Evolutionary conservation across 2,113 vertebrate species (phyloP).

Genomic region (Rhegmatorhina hoffmannsi): DNA sequence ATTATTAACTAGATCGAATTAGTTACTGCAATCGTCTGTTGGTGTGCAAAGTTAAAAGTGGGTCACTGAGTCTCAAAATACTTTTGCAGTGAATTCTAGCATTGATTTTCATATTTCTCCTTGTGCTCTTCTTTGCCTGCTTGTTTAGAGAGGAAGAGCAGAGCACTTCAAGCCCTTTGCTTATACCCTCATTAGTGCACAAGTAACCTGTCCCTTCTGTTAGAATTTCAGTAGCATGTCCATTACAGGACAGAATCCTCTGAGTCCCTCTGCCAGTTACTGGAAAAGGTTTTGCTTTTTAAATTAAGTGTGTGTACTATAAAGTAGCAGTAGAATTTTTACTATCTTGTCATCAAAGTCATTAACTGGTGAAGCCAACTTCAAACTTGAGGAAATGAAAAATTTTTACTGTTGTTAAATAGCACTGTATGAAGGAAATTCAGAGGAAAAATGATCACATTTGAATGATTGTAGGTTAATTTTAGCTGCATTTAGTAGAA

Average conservation of each 20-base stretch:
- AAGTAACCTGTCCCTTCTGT: neutral
- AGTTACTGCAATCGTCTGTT: neutral
- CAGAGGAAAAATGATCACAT: neutral
- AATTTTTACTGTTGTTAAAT: neutral
- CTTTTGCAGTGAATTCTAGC: neutral
- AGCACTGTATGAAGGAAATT: neutral
- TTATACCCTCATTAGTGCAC: neutral
- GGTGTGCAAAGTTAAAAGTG: conserved; percentile 33
- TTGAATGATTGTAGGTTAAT: neutral
- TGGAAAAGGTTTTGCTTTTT: neutral
- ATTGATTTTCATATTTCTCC: neutral
- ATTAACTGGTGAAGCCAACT: neutral
- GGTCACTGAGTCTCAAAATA: conserved; percentile 10
- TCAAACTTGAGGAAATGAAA: neutral
- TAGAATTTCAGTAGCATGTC: neutral
- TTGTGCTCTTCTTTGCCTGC: neutral
- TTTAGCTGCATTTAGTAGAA: neutral
- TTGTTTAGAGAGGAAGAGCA: neutral
- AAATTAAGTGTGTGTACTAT: neutral
- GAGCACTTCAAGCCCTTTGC: neutral
- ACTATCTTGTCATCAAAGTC: neutral
- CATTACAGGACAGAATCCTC: neutral
- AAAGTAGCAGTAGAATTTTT: neutral
- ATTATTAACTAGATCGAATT: conserved; percentile 55
- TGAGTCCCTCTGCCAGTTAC: neutral